Evolutionary conservation across 2,113 vertebrate genomes (phyloP).

Genomic region (Coregonus clupeaformis): DNA sequence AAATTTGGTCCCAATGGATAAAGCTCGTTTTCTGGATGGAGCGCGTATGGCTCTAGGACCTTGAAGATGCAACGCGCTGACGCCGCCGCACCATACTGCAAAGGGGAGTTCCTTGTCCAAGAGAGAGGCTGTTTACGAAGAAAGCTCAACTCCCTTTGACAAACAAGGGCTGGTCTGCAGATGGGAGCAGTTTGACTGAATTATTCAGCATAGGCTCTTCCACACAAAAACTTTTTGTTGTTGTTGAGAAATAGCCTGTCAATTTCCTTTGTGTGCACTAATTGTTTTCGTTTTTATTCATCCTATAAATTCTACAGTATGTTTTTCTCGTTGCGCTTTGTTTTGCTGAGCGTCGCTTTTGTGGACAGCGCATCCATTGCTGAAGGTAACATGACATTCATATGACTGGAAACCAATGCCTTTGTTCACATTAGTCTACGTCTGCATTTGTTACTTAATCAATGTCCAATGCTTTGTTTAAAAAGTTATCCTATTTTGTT

Average conservation of each 20-base stretch:
- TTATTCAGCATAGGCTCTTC: slow-evolving; percentile 62
- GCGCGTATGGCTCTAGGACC: slow-evolving; percentile 60
- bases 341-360: slow-evolving; percentile 54
- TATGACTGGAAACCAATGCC: neutral
- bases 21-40: slow-evolving; percentile 1
- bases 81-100: slow-evolving; percentile 21
- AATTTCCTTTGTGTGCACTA: neutral
- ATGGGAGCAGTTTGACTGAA: slow-evolving; percentile 64
- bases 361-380: slow-evolving; percentile 52
- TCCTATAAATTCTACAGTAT: slow-evolving; percentile 43
- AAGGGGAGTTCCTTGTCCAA: slow-evolving; percentile 41
- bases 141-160: slow-evolving; percentile 38
- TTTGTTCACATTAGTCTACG: neutral
- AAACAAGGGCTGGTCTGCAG: slow-evolving; percentile 57
- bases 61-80: slow-evolving; percentile 24
- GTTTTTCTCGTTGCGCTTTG: slow-evolving; percentile 57
- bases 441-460: neutral
- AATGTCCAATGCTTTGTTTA: neutral
- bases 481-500: too few species aligned
- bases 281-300: slow-evolving; percentile 30
- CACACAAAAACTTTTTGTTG: neutral
- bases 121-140: slow-evolving; percentile 69
- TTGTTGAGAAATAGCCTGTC: neutral
- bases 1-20: slow-evolving; percentile 53
- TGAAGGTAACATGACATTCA: slow-evolving; percentile 48